Conservation (phyloP, 2,888 invertebrate species). For the Ormia ochracea region DNA sequence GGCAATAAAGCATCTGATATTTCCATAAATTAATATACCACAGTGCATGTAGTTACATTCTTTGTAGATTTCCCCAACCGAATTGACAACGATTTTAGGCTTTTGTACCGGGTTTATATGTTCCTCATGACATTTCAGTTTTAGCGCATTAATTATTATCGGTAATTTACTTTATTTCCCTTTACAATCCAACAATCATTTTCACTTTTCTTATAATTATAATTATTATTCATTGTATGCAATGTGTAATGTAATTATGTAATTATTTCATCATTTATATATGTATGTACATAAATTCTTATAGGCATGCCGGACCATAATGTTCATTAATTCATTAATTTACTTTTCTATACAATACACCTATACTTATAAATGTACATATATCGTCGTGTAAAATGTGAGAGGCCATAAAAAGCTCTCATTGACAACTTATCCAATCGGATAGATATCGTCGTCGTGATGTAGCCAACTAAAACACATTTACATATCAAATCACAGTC, state of each 20-base stretch:
- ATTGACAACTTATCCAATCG: too few species aligned
- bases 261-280: slow-evolving; percentile 33
- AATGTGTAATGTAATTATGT: slow-evolving; percentile 55
- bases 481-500: too few species aligned
- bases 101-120: slow-evolving; percentile 68
- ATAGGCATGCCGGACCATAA: slow-evolving; percentile 54
- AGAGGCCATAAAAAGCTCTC: too few species aligned
- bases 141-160: slow-evolving; percentile 6
- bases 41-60: neutral
- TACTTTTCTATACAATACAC: slow-evolving; percentile 39
- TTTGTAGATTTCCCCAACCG: neutral
- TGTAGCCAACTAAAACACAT: too few species aligned
- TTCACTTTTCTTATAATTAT: slow-evolving; percentile 47
- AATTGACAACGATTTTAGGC: slow-evolving; percentile 60
- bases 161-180: neutral
- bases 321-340: slow-evolving; percentile 23
- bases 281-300: slow-evolving; percentile 40
- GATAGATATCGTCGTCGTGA: too few species aligned
- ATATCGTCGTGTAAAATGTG: too few species aligned
- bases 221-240: neutral
- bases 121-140: slow-evolving; percentile 32
- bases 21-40: neutral
- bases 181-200: slow-evolving; percentile 31
- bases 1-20: slow-evolving; percentile 66
- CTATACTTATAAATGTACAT: too few species aligned